Base-by-base conservation (phyloP, 2,797 vertebrate species). In the Microctenopoma steveboyesi region DNA sequence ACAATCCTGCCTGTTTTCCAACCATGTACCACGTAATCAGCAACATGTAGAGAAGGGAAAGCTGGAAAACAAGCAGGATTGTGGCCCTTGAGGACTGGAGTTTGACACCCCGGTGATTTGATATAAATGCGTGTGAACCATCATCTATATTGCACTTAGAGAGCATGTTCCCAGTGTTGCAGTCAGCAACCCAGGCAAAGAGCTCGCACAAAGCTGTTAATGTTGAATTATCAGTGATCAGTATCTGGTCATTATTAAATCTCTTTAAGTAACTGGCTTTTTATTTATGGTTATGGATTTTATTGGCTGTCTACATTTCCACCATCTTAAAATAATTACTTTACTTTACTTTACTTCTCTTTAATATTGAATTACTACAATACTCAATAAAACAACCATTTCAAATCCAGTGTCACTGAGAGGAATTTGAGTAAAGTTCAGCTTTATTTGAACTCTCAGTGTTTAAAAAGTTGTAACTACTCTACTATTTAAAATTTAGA, bases 381-480 rank as follows among this genome's bases (percentile, higher is more conserved):
- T 22, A 22, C 22, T 22, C 22, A 22, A 22, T 22, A 22, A 22
- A 22, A 22, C 22, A 22, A 30, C 28, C 28, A 30, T 30, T 30
- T 55, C 22, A 22, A 22, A 22, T 22, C 22, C 22, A 22, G 22
- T 22, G 22, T 22, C 22, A 22, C 22, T 22, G 12, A 56, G 48
- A 28, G 8, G 4, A 50, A 56, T 56, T 40, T 46, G 12, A 16
- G 33, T 37, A 13, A 18, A 69, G 40, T 16, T 55, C 12, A 46
- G 40, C 16, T 68, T 69, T 27, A 61, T 65, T 55, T 55, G 49
- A 15, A 47, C 30, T 18, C 15, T 60, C 49, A 45, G 12, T 0
- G 28, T 27, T 43, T 47, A 1, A 30, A 25, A 35, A 15, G 10
- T n/a, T 30, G 52, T n/a, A 12, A 6, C 9, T 15, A 14, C 10